A percentile compares a stretch with the other conserved stretches of the same genome.
Evolutionary conservation across 2,797 vertebrate genomes (phyloP).

Genomic region (Thaleichthys pacificus): DNA sequence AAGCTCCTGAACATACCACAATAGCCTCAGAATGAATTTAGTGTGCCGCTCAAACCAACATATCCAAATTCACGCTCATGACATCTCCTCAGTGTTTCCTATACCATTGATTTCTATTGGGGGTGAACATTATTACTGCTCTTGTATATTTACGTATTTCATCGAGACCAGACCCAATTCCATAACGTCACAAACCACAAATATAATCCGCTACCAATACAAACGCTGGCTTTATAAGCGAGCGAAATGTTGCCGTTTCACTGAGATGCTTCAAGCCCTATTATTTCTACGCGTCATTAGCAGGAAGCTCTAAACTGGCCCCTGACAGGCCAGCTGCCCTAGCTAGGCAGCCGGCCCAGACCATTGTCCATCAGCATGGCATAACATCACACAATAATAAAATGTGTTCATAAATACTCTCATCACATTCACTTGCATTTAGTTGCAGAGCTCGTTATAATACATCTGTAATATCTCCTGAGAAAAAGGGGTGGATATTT

Average conservation of each 20-base stretch:
- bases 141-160: constrained; percentile 45
- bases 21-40: constrained; percentile 38
- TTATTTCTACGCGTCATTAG: constrained; percentile 63
- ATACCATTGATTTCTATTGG: constrained; percentile 56
- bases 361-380: constrained; percentile 63
- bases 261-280: constrained; percentile 70
- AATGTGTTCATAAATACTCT: constrained; percentile 69
- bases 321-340: constrained; percentile 41
- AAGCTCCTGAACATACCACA: constrained; percentile 43
- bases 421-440: constrained; percentile 78
- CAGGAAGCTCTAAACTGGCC: constrained; percentile 63
- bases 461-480: constrained; percentile 79
- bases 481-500: constrained; percentile 79
- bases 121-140: constrained; percentile 51
- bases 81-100: constrained; percentile 67
- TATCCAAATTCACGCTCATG: constrained; percentile 58
- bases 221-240: constrained; percentile 52
- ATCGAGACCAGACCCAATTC: constrained; percentile 56
- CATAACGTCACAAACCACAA: constrained; percentile 52
- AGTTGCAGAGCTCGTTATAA: constrained; percentile 78
- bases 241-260: constrained; percentile 56
- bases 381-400: constrained; percentile 61
- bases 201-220: constrained; percentile 55
- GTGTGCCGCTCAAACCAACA: constrained; percentile 55
- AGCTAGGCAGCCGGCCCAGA: constrained; percentile 43